These are phyloP conservation scores for Apteryx owenii DNA, from an alignment of 2,113 vertebrate genomes.

Conservation along the genomic window DNA sequence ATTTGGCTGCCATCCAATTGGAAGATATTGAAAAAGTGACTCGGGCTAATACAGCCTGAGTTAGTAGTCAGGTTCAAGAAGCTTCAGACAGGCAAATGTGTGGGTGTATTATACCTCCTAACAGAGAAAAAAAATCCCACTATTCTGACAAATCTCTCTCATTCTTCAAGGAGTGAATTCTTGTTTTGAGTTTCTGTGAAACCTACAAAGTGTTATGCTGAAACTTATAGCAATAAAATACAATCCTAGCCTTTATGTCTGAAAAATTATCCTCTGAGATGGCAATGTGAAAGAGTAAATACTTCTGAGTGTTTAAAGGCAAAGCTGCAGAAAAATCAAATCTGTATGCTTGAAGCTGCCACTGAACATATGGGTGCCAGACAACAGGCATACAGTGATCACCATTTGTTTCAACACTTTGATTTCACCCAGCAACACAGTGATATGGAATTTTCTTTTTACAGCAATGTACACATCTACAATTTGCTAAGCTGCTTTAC, in stretches of 20 bases:
- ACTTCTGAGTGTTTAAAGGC: not conserved
- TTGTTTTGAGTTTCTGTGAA: not conserved
- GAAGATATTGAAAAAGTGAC: not conserved
- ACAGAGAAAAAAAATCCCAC: not conserved
- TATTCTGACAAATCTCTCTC: not conserved
- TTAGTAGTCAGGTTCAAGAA: not conserved
- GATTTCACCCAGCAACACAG: not conserved
- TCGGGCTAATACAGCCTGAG: not conserved
- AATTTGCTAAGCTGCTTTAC: not conserved
- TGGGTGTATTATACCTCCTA: not conserved
- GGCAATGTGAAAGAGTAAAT: not conserved
- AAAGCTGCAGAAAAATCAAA: conserved; percentile 58
- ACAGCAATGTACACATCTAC: not conserved
- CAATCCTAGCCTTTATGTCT: not conserved
- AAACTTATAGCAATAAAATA: not conserved
- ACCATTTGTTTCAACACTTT: not conserved
- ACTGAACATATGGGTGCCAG: conserved; percentile 43
- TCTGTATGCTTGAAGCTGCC: conserved; percentile 16
- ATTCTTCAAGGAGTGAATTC: not conserved
- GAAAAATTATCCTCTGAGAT: conserved; percentile 35
- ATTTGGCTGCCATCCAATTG: not conserved
- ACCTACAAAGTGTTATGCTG: not conserved
- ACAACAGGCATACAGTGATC: not conserved
- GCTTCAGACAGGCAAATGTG: not conserved
- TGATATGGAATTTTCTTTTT: not conserved